A percentile compares a stretch with the other conserved stretches of the same genome.
Evolutionary conservation across 1,140 invertebrate species (phyloP).

Genomic region (Drosophila lowei): DNA sequence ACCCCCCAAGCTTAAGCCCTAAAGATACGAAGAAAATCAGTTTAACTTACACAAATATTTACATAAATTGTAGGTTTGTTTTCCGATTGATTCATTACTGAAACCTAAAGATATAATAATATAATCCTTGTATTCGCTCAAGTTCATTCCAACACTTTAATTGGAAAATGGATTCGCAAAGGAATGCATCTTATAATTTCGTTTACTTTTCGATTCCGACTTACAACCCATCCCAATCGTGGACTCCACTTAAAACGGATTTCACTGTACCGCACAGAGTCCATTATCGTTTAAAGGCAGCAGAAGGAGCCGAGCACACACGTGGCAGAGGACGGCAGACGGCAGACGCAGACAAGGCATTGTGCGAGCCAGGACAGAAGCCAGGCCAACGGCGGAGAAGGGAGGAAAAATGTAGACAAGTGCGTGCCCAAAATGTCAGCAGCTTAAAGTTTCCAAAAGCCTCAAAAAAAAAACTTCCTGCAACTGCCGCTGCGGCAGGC

Average conservation of each 20-base stretch:
- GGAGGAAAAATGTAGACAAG: constrained; percentile 42
- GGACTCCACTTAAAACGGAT: not conserved
- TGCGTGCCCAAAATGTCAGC: constrained; percentile 77
- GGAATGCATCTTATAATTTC: too few relatives aligned
- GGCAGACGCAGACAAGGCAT: constrained; percentile 35
- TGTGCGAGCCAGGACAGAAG: constrained; percentile 28
- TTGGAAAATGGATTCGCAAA: too few relatives aligned
- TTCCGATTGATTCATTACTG: too few relatives aligned
- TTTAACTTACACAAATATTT: not conserved
- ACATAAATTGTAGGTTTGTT: too few relatives aligned
- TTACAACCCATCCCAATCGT: too few relatives aligned
- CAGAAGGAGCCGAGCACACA: not conserved
- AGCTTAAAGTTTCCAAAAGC: constrained; percentile 67
- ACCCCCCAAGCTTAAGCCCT: too few relatives aligned
- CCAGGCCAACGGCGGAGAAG: constrained; percentile 1
- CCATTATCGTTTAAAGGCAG: constrained; percentile 8
- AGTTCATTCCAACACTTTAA: too few relatives aligned
- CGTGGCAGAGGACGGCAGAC: not conserved
- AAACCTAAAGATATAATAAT: not conserved
- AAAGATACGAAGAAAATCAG: too few relatives aligned
- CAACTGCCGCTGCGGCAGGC: constrained; percentile 37
- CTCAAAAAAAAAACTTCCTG: constrained; percentile 20
- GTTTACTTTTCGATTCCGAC: too few relatives aligned
- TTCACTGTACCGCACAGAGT: constrained; percentile 20
- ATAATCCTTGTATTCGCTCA: too few relatives aligned